Base-by-base conservation (phyloP, 2,888 invertebrate species). In the Apamea anceps region DNA sequence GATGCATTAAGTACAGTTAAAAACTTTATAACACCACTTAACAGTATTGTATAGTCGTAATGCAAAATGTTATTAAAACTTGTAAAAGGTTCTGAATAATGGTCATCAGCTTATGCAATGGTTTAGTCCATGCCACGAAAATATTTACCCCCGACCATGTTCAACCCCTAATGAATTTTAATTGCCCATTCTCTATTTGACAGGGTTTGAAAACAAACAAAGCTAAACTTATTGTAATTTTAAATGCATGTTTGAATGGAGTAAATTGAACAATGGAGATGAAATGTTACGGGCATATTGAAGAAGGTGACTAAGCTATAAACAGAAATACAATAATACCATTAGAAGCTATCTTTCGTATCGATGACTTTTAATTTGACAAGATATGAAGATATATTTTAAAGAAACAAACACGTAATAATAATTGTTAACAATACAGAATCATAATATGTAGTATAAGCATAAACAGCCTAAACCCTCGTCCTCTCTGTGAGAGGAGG, bases 151-250 rank as follows among this genome's bases (percentile, higher is more conserved):
- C n/a, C n/a, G n/a, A n/a, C n/a, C n/a, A n/a, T n/a, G n/a, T n/a
- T n/a, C n/a, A n/a, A n/a, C n/a, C n/a, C n/a, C n/a, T n/a, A n/a
- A n/a, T n/a, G 7, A 51, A 77, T 75, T 76, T 79, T 83, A 80
- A 90, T 87, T 85, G 67, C 54, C 77, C 72, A 78, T 79, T 86
- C 84, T 72, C 67, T 71, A 77, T 77, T 76, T 78, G 78, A 82
- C 72, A 79, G 37, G 51, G 45, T 76, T 75, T 74, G 63, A 86
- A 79, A 86, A 81, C 75, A 84, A 84, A 79, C 68, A 73, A 77
- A 80, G 60, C 18, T 60, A 68, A 72, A 80, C 32, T 66, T 76
- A 72, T 51, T 51, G 3, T 21, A 32, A 18, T 28, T 80, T 54
- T 65, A 2, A 81, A 60, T 63, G 21, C 54, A 60, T 57, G 37